These are phyloP conservation scores for Drosophila pseudotakahashii DNA, from an alignment of 2,888 invertebrate species.

Conservation along the genomic window DNA sequence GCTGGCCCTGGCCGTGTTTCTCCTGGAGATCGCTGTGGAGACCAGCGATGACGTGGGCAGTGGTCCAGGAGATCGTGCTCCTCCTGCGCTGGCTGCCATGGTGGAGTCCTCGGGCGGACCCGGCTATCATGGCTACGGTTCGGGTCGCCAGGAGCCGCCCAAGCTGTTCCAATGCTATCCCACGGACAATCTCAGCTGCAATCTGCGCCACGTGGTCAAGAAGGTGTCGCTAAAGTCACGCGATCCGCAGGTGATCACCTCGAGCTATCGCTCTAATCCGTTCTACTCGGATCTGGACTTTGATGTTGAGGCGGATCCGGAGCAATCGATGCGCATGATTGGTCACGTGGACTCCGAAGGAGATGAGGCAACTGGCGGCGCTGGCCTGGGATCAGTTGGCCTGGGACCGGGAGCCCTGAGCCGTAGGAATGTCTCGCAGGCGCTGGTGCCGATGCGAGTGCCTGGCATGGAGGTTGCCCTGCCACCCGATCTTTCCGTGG, in stretches of 20 bases:
- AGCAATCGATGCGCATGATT: constrained; percentile 74
- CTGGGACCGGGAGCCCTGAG: constrained; percentile 48
- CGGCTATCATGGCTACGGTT: constrained; percentile 65
- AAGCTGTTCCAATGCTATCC: constrained; percentile 88
- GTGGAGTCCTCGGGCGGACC: constrained; percentile 66
- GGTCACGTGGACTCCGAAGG: constrained; percentile 80
- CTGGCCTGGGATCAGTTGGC: constrained; percentile 22
- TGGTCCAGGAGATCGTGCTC: constrained; percentile 7
- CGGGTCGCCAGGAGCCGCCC: constrained; percentile 78
- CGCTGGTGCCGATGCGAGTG: constrained; percentile 73
- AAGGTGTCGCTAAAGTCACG: constrained; percentile 87
- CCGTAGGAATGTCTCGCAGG: constrained; percentile 64
- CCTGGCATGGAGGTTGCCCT: constrained; percentile 84
- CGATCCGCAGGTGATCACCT: constrained; percentile 86
- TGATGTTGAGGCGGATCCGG: constrained; percentile 86
- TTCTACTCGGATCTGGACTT: constrained; percentile 92
- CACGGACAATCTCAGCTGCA: constrained; percentile 90
- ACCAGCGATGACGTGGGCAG: constrained; percentile 72
- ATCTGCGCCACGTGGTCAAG: constrained; percentile 89
- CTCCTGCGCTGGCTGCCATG: constrained; percentile 58
- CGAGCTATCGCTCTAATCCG: constrained; percentile 85
- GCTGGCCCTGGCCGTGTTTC: constrained; percentile 93
- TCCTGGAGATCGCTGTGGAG: constrained; percentile 92
- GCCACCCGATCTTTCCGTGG: constrained; percentile 84
- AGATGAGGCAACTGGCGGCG: constrained; percentile 33